Conservation (phyloP, 2,888 invertebrate genomes). For the Theristus sp. region DNA sequence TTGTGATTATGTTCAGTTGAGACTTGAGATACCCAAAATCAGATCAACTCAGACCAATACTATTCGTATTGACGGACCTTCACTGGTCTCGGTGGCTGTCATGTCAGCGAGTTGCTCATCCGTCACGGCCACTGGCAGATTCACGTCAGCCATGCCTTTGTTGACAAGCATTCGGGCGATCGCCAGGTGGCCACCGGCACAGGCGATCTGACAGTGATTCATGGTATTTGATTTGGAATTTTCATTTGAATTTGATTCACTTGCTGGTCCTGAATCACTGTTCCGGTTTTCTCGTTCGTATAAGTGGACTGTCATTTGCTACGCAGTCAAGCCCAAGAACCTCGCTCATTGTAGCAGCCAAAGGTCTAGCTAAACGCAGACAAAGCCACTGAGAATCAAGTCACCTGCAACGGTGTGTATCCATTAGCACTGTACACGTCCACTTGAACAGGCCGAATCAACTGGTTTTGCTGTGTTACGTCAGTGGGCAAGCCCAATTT, state of each 20-base stretch:
- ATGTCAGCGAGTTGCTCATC: conserved; percentile 23
- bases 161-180: conserved; percentile 6
- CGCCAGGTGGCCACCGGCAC: not conserved
- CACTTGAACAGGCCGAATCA: conserved; percentile 15
- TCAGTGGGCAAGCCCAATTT: not conserved
- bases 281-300: no score
- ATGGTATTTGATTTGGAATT: no score
- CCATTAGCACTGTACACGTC: conserved; percentile 22
- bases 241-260: no score
- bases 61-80: no score
- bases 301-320: no score
- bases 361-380: conserved; percentile 10
- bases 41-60: no score
- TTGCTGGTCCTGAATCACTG: no score
- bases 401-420: conserved; percentile 24
- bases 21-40: no score
- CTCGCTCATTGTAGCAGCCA: conserved; percentile 11
- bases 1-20: no score
- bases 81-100: not conserved
- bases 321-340: not conserved
- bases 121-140: conserved; percentile 41
- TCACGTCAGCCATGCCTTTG: conserved; percentile 57
- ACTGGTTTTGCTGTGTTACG: not conserved
- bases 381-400: not conserved
- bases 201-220: not conserved